Conservation (phyloP, 2,113 vertebrate species). For the Eupsittula cactorum region DNA sequence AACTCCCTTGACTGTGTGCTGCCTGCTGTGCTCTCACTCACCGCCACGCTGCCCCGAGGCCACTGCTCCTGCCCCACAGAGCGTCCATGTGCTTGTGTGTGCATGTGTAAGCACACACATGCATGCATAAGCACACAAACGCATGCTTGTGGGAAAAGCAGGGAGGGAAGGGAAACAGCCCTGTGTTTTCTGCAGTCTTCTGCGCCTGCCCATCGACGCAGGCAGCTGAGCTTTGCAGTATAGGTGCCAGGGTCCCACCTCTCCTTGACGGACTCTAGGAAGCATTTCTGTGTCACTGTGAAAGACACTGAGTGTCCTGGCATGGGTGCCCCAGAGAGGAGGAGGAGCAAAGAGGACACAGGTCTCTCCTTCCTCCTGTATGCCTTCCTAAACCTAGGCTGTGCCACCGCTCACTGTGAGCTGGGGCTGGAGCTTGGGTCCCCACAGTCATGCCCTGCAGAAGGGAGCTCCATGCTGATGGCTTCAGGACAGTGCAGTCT, state of each 20-base stretch:
- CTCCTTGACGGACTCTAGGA: fast-evolving
- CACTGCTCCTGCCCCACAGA: neutral
- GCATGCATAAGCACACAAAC: fast-evolving
- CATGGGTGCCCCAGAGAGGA: fast-evolving
- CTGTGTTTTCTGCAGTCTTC: neutral
- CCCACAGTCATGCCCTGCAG: neutral
- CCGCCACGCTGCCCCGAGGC: fast-evolving
- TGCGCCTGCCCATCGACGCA: fast-evolving
- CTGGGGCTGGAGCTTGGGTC: neutral
- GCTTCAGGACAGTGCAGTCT: neutral
- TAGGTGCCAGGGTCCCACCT: neutral
- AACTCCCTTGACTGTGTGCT: neutral
- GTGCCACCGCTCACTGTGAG: fast-evolving
- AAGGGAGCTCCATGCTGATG: neutral
- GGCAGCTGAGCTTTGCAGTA: neutral
- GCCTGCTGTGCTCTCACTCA: neutral
- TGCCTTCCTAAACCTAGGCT: neutral
- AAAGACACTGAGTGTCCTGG: neutral
- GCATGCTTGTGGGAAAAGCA: fast-evolving
- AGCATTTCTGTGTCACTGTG: neutral
- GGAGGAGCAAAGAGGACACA: neutral
- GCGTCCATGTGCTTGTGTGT: fast-evolving
- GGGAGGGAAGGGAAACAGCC: neutral
- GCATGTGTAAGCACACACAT: neutral
- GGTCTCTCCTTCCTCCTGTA: neutral